These are phyloP conservation scores for Poliocrania exsul DNA, from an alignment of 2,797 vertebrate genomes.

Conservation along the genomic window DNA sequence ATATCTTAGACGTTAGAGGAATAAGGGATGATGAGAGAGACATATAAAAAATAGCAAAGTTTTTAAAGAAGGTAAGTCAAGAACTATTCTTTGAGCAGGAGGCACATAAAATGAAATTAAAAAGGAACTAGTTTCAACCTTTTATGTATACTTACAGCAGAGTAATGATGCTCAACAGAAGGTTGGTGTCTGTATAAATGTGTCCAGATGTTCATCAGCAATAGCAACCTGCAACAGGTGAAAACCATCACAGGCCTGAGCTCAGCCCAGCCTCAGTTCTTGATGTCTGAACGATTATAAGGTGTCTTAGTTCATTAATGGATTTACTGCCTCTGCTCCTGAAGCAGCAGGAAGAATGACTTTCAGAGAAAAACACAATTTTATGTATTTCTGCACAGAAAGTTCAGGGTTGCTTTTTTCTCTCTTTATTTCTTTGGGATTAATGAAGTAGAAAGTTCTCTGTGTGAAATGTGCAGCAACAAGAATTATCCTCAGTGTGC, in stretches of 20 bases:
- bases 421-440: not conserved
- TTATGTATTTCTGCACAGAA: not conserved
- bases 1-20: not conserved
- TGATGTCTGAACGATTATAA: not conserved
- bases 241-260: not conserved
- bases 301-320: not conserved
- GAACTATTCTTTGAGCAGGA: not conserved
- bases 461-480: not conserved
- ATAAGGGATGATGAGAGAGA: not conserved
- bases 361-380: not conserved
- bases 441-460: constrained; percentile 12
- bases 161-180: not conserved
- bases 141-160: not conserved
- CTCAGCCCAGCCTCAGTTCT: not conserved
- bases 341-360: not conserved
- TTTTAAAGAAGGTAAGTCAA: not conserved
- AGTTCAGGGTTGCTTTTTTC: not conserved
- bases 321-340: not conserved
- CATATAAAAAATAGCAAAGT: not conserved
- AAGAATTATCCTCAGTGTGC: not conserved
- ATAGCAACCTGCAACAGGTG: not conserved
- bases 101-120: not conserved
- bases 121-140: not conserved
- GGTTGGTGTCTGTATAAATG: not conserved
- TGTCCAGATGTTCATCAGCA: not conserved